Base-by-base conservation (phyloP, 2,797 vertebrate species). In the Sorex maritimensis region DNA sequence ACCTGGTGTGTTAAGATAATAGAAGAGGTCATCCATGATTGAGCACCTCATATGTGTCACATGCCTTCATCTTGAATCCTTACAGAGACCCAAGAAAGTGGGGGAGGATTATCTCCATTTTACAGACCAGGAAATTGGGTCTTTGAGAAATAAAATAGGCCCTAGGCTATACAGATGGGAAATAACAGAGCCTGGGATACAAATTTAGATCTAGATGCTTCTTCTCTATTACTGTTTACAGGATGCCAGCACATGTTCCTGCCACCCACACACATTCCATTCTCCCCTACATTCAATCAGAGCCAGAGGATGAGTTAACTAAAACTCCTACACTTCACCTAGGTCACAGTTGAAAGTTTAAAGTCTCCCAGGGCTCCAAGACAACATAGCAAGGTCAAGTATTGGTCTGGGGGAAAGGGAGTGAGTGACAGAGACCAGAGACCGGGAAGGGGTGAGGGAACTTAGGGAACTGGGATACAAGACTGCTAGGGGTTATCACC, bases 1-100 rank as follows among this genome's bases (percentile, higher is more conserved):
- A 0, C 78, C 69, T 93, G 80, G n/a, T 88, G 92, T 78, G 11
- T n/a, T 55, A 69, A 80, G 88, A 83, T 86, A 44, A 88, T 9
- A 41, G 82, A 92, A 89, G 44, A 49, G 6, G 46, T 49, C 10
- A 2, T 11, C 71, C 30, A 1, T 15, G 38, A 34, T 4, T 19
- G 75, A 85, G 61, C 13, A 41, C 38, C 68, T 5, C 0, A 0
- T 4, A 1, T 28, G 24, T 11, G 19, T 14, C 21, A 13, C 23
- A 1, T 5, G 7, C 17, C 15, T 34, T 38, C 44, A 23, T 65
- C 74, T 74, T 24, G 58, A 17, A 14, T 75, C 46, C 11, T 79
- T 38, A 68, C 13, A 55, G n/a, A 3, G 21, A 8, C 19, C 30
- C 58, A 26, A 21, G 61, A 71, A 92, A 28, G 41, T 14, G 19